These are phyloP conservation scores for Harpalus rubripes DNA, from an alignment of 2,888 invertebrate genomes.

Conservation along the genomic window DNA sequence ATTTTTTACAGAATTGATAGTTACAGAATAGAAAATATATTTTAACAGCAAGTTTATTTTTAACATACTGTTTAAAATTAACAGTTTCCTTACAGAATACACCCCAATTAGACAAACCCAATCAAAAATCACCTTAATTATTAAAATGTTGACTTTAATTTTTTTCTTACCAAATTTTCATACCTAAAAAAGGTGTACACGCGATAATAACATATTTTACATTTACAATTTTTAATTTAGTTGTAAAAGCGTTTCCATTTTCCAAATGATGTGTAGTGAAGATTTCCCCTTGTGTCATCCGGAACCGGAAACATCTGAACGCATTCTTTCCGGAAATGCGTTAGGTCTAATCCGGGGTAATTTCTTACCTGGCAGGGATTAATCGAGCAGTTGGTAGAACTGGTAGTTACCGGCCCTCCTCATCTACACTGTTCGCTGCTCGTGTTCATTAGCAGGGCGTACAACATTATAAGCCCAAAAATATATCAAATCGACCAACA, in stretches of 20 bases:
- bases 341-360: slow-evolving; percentile 59
- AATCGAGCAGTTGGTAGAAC: slow-evolving; percentile 51
- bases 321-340: slow-evolving; percentile 53
- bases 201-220: no score
- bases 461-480: slow-evolving; percentile 54
- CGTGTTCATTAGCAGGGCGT: slow-evolving; percentile 17
- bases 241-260: neutral
- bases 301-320: slow-evolving; percentile 13
- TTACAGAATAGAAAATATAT: no score
- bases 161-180: no score
- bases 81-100: no score
- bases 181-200: no score
- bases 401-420: slow-evolving; percentile 2
- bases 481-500: slow-evolving; percentile 52
- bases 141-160: no score
- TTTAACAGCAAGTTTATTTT: no score
- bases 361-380: slow-evolving; percentile 64
- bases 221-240: no score
- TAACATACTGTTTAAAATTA: no score
- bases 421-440: slow-evolving; percentile 1
- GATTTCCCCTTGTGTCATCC: neutral
- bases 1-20: no score
- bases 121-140: no score
- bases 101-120: no score
- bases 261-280: neutral